phyloP scores from a whole-genome alignment of 30 jellyfish, hydroid and myxozoan species.

The Aurelia aurita complex sp. Pacific region DNA sequence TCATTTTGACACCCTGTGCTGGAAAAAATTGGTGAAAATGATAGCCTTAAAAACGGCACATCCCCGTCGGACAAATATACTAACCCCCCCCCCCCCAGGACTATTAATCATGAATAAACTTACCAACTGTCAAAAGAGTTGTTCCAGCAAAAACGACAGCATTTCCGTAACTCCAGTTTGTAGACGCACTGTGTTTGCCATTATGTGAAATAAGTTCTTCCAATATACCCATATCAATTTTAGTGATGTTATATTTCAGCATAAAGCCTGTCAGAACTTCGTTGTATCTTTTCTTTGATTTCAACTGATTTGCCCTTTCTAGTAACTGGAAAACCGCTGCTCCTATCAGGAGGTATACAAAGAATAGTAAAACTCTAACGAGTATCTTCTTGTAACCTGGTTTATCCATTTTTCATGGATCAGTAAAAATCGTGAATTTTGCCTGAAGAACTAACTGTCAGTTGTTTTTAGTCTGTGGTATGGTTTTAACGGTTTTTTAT shows the following conservation, averaged over 20 bases:
- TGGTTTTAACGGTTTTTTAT: no score
- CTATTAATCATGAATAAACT: neutral
- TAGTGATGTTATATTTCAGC: conserved; percentile 23
- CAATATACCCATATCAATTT: conserved; percentile 15
- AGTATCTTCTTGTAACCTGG: conserved; percentile 17
- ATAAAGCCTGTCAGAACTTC: neutral
- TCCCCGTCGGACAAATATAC: no score
- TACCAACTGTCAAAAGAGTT: conserved; percentile 63
- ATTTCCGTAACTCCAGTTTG: conserved; percentile 44
- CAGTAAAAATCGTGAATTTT: neutral
- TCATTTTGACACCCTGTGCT: no score
- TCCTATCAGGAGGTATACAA: conserved; percentile 10
- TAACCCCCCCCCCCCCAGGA: no score
- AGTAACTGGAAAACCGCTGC: conserved; percentile 51
- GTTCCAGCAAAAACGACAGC: conserved; percentile 55
- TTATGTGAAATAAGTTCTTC: conserved; percentile 19
- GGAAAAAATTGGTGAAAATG: no score
- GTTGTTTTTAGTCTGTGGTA: no score
- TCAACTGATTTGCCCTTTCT: conserved; percentile 20
- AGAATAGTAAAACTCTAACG: conserved; percentile 1
- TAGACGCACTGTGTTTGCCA: conserved; percentile 22
- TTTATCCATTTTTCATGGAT: conserved; percentile 6
- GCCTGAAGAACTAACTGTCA: no score
- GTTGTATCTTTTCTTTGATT: neutral
- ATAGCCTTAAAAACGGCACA: no score